Percentiles rank a stretch among this genome's conserved stretches.
Evolutionary conservation across 2,888 invertebrate species (phyloP).

Genomic region (Petrolisthes manimaculis): DNA sequence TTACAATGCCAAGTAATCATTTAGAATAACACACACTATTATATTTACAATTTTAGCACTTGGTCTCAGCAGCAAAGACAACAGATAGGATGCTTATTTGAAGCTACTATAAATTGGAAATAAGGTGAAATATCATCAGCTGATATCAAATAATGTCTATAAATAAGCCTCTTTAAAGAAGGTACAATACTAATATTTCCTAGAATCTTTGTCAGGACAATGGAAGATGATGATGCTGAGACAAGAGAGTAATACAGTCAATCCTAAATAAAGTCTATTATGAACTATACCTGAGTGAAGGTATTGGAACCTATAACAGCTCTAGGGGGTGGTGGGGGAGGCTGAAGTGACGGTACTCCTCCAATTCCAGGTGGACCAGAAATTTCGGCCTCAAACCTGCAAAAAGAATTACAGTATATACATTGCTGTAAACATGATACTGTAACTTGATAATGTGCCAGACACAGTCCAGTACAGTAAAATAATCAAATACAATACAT

Average conservation of each 20-base stretch:
- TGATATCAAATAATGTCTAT: not conserved
- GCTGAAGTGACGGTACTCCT: slow-evolving; percentile 21
- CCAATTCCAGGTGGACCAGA: slow-evolving; percentile 49
- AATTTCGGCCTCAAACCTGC: slow-evolving; percentile 56
- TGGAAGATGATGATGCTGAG: no score
- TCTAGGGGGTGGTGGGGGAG: slow-evolving; percentile 46
- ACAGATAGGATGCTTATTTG: no score
- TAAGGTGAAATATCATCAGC: no score
- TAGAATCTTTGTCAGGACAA: not conserved
- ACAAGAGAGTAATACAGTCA: not conserved
- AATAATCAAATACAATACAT: no score
- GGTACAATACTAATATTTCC: not conserved
- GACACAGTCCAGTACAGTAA: no score
- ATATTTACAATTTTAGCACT: no score
- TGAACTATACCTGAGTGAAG: slow-evolving; percentile 35
- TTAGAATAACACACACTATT: no score
- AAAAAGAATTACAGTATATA: not conserved
- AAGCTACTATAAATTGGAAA: no score
- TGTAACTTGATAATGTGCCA: not conserved
- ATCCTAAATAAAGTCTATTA: not conserved
- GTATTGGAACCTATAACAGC: slow-evolving; percentile 48
- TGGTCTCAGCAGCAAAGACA: no score
- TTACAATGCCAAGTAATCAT: no score
- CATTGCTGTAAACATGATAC: not conserved
- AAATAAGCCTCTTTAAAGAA: not conserved